phyloP scores from a whole-genome alignment of 2,888 invertebrate species.

The Drosophila nr. perissopoda region DNA sequence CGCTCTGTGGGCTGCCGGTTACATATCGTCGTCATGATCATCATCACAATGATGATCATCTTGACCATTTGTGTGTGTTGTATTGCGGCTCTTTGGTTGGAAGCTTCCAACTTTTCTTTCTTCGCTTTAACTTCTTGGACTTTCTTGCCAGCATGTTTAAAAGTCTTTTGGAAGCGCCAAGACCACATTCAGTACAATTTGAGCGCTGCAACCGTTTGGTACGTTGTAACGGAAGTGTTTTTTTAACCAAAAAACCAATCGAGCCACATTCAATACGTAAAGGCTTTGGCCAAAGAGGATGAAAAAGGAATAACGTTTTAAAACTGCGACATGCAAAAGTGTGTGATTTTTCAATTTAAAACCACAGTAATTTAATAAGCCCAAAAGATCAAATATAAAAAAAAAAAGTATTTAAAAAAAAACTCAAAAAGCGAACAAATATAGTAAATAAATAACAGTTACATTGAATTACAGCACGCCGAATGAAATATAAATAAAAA shows the following conservation, averaged over 20 bases:
- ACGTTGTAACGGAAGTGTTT: constrained; percentile 68
- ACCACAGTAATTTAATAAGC: constrained; percentile 2
- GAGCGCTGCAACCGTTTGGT: constrained; percentile 77
- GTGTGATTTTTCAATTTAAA: constrained; percentile 38
- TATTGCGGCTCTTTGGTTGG: constrained; percentile 46
- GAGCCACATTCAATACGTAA: constrained; percentile 38
- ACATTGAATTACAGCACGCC: constrained; percentile 29
- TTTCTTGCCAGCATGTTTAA: constrained; percentile 79
- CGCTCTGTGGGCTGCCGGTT: constrained; percentile 48
- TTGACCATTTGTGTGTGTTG: constrained; percentile 62
- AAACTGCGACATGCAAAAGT: constrained; percentile 25
- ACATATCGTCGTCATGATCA: constrained; percentile 32
- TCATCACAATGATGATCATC: constrained; percentile 47
- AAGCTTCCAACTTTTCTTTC: constrained; percentile 71
- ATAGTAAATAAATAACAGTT: constrained; percentile 41
- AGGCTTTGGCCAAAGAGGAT: constrained; percentile 18
- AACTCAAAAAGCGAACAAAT: constrained; percentile 5
- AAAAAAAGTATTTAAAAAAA: constrained; percentile 13
- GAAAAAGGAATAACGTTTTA: constrained; percentile 17
- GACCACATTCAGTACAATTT: constrained; percentile 71
- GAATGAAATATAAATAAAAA: constrained; percentile 9
- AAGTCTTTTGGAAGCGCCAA: constrained; percentile 78
- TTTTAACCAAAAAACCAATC: constrained; percentile 26
- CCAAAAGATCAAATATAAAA: constrained; percentile 5
- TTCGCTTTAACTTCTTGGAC: constrained; percentile 71